Percentiles rank a stretch among this genome's conserved stretches.
Conservation (phyloP, 2,888 invertebrate species). For the Nezara viridula region DNA sequence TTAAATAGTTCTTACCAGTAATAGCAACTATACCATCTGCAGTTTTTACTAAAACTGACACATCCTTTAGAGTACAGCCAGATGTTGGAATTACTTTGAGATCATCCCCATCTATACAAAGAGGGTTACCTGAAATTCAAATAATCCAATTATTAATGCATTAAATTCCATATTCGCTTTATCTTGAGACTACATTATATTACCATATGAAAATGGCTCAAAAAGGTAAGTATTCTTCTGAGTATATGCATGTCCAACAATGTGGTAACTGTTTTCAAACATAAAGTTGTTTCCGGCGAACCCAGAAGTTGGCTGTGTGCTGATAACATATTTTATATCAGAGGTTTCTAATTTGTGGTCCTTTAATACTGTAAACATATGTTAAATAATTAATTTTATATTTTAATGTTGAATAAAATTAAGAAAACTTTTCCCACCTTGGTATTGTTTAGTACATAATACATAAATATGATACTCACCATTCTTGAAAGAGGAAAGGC, state of each 20-base stretch:
- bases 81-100: conserved; percentile 86
- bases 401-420: background rate
- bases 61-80: conserved; percentile 91
- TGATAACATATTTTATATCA: conserved; percentile 82
- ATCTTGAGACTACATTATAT: background rate
- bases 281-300: conserved; percentile 95
- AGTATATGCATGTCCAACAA: conserved; percentile 86
- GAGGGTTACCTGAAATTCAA: conserved; percentile 73
- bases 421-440: background rate
- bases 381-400: conserved; percentile 39
- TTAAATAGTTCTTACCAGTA: conserved; percentile 72
- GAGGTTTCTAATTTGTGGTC: conserved; percentile 72
- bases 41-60: conserved; percentile 84
- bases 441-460: too few species aligned
- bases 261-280: conserved; percentile 86
- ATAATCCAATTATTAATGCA: background rate
- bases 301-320: conserved; percentile 95
- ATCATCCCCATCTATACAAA: conserved; percentile 74
- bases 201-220: conserved; percentile 62
- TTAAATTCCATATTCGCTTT: background rate
- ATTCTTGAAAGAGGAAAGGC: background rate
- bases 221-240: conserved; percentile 78
- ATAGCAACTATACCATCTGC: conserved; percentile 77
- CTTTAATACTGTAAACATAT: conserved; percentile 71
- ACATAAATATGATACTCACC: background rate